phyloP scores from a whole-genome alignment of 2,797 vertebrate species.

The Anableps anableps region DNA sequence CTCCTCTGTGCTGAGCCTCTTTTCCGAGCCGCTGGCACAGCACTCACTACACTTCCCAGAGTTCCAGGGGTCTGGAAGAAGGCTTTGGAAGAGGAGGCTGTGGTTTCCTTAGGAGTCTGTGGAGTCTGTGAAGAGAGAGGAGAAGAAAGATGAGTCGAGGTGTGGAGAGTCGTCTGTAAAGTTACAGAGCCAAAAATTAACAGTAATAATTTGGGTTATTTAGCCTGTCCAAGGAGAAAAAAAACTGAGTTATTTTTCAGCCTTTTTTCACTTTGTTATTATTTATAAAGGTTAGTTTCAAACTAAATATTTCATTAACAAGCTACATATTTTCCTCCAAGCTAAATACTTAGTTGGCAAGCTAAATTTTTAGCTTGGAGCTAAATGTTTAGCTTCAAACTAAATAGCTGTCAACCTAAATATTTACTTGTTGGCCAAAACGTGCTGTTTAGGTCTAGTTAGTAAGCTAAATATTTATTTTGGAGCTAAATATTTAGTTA shows the following conservation, averaged over 20 bases:
- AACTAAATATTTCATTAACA: not conserved
- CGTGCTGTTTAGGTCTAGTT: too few species aligned
- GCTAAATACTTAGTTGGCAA: not conserved
- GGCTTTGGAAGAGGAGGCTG: constrained; percentile 70
- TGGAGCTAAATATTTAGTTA: too few species aligned
- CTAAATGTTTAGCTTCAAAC: not conserved
- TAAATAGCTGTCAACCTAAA: too few species aligned
- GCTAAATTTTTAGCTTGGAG: not conserved
- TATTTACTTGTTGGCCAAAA: too few species aligned
- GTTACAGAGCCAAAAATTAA: not conserved
- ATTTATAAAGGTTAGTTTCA: not conserved
- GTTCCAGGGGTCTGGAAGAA: constrained; percentile 94
- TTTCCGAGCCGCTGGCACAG: constrained; percentile 66
- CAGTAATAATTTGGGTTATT: not conserved
- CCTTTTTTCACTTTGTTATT: too few species aligned
- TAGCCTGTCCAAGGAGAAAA: too few species aligned
- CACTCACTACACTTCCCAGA: constrained; percentile 67
- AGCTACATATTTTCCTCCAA: not conserved
- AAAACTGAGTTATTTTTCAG: too few species aligned
- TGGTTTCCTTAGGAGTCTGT: constrained; percentile 85
- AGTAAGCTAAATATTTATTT: not conserved
- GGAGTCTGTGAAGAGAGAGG: constrained; percentile 77
- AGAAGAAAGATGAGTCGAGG: not conserved
- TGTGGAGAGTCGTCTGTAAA: not conserved
- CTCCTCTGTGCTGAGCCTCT: constrained; percentile 90